phyloP scores from a whole-genome alignment of 1,140 invertebrate species.

The Cotesia typhae region DNA sequence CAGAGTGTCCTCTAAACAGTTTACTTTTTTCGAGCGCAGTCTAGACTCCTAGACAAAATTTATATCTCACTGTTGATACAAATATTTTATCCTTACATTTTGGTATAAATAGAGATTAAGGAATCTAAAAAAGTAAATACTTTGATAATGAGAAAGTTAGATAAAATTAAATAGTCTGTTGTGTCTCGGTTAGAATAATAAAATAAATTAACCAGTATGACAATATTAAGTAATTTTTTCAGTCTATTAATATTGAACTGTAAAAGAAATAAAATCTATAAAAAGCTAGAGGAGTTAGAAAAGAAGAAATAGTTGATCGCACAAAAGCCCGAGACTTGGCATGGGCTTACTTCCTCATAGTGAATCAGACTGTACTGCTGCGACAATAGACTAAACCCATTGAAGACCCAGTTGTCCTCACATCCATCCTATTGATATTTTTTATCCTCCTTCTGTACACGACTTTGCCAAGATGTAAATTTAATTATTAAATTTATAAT shows the following conservation, averaged over 20 bases:
- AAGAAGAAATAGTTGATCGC: conserved; percentile 2
- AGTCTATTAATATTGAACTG: neutral
- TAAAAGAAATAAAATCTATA: neutral
- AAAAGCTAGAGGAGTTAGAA: neutral
- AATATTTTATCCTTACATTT: too few species aligned
- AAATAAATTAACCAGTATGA: too few species aligned
- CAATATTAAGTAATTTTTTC: too few species aligned
- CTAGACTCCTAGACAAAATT: too few species aligned
- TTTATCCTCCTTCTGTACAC: neutral
- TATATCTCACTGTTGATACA: too few species aligned
- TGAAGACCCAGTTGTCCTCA: neutral
- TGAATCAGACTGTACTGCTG: neutral
- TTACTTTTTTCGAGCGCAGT: too few species aligned
- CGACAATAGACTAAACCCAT: conserved; percentile 10
- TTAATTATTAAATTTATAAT: too few species aligned
- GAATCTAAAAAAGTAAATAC: neutral
- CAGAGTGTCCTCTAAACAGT: too few species aligned
- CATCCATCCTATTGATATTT: neutral
- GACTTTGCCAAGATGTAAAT: neutral
- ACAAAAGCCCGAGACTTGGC: conserved; percentile 17
- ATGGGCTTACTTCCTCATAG: conserved; percentile 13
- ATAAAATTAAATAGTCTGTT: neutral
- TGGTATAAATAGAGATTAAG: neutral
- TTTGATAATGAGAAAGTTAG: conserved; percentile 8
- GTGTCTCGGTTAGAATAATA: neutral